These are phyloP conservation scores for Pagrus major DNA, from an alignment of 2,113 vertebrate species.

Conservation along the genomic window DNA sequence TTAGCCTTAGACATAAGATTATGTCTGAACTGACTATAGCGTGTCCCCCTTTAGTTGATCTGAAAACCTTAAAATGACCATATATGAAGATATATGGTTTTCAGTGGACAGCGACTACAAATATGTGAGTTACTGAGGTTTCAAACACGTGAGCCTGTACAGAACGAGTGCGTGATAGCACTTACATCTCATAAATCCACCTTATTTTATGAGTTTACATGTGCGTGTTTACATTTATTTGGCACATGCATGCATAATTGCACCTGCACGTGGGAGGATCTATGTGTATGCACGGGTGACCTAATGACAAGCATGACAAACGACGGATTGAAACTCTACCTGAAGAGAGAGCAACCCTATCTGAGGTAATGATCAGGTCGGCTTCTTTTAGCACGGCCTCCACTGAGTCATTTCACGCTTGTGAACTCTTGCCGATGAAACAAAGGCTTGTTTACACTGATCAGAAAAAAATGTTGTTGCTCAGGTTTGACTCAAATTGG, in stretches of 20 bases:
- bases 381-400: slow-evolving; percentile 5
- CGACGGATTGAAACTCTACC: slow-evolving; percentile 38
- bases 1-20: neutral
- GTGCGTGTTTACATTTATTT: neutral
- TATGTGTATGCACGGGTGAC: neutral
- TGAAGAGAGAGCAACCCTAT: slow-evolving; percentile 31
- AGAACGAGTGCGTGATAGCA: neutral
- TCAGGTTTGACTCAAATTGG: neutral
- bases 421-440: neutral
- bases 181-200: neutral
- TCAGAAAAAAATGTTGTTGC: slow-evolving; percentile 2
- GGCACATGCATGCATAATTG: neutral
- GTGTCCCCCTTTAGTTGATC: neutral
- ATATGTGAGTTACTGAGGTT: neutral
- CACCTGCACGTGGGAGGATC: neutral
- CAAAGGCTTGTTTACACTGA: neutral
- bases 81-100: neutral
- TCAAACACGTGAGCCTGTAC: no score
- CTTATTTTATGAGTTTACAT: neutral
- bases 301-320: slow-evolving; percentile 8
- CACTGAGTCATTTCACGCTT: neutral
- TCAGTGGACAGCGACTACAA: neutral
- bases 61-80: neutral
- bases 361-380: slow-evolving; percentile 12
- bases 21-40: neutral